These are phyloP conservation scores for Bos indicus DNA, from an alignment of 2,113 vertebrate species.

Conservation along the genomic window DNA sequence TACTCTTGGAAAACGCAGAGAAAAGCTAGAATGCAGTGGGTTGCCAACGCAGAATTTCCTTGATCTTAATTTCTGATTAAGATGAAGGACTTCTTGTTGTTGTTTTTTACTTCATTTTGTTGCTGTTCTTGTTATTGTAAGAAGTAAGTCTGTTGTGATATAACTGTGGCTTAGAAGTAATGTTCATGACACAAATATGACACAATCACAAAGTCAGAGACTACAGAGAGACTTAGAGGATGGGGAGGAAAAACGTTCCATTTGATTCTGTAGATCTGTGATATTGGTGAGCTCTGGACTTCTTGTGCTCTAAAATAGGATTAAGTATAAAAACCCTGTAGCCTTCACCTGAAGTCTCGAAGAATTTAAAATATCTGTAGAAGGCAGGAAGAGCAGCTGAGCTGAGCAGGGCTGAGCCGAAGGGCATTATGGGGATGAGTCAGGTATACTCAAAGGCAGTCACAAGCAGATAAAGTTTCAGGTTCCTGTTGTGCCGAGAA, in stretches of 20 bases:
- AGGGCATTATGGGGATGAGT: conserved; percentile 14
- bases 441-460: background rate
- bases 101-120: background rate
- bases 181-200: conserved; percentile 27
- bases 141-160: background rate
- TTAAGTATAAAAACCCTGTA: background rate
- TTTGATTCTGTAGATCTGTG: background rate
- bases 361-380: background rate
- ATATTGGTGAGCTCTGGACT: background rate
- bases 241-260: background rate
- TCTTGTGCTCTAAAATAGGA: background rate
- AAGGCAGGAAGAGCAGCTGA: background rate
- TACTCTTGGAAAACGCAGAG: background rate
- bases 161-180: conserved; percentile 19
- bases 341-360: background rate
- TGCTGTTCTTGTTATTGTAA: background rate
- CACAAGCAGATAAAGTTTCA: background rate
- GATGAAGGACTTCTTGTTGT: background rate
- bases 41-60: background rate
- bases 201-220: background rate
- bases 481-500: background rate
- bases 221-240: conserved; percentile 46
- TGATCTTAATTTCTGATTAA: background rate
- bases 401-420: background rate
- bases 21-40: background rate